These are phyloP conservation scores for Geopemphigus sp. DNA, from an alignment of 1,140 invertebrate genomes.

Conservation along the genomic window DNA sequence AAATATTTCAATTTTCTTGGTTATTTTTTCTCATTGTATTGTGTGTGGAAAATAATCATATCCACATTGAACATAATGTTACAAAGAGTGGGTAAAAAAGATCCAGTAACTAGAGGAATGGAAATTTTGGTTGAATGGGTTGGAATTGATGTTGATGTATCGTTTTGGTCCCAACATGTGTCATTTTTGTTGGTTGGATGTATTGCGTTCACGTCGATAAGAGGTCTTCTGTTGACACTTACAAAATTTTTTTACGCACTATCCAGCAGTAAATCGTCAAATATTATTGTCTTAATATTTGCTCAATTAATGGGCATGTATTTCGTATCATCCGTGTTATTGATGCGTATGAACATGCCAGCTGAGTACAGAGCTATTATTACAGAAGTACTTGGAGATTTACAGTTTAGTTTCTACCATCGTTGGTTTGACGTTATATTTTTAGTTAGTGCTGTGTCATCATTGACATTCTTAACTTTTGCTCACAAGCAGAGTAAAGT, in stretches of 20 bases:
- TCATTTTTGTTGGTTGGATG: conserved; percentile 97
- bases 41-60: conserved; percentile 99
- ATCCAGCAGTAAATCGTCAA: conserved; percentile 98
- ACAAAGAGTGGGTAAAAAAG: conserved; percentile 96
- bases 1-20: conserved; percentile 99
- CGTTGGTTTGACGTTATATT: conserved; percentile 99
- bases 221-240: conserved; percentile 91
- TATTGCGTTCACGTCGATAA: conserved; percentile 96
- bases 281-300: conserved; percentile 93
- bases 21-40: conserved; percentile 98
- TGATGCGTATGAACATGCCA: conserved; percentile 99
- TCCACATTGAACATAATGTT: conserved; percentile 98
- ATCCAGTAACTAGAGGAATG: conserved; percentile 94
- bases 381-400: conserved; percentile 93
- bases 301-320: conserved; percentile 99
- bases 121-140: conserved; percentile 98
- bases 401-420: conserved; percentile 99
- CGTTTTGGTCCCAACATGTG: conserved; percentile 98
- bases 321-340: conserved; percentile 94
- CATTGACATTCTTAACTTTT: conserved; percentile 92
- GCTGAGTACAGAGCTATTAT: conserved; percentile 95
- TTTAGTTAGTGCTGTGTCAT: conserved; percentile 91
- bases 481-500: conserved; percentile 70
- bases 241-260: conserved; percentile 99
- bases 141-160: conserved; percentile 93